Base-by-base conservation (phyloP, 2,113 vertebrate genomes). In the Rhombomys opimus region DNA sequence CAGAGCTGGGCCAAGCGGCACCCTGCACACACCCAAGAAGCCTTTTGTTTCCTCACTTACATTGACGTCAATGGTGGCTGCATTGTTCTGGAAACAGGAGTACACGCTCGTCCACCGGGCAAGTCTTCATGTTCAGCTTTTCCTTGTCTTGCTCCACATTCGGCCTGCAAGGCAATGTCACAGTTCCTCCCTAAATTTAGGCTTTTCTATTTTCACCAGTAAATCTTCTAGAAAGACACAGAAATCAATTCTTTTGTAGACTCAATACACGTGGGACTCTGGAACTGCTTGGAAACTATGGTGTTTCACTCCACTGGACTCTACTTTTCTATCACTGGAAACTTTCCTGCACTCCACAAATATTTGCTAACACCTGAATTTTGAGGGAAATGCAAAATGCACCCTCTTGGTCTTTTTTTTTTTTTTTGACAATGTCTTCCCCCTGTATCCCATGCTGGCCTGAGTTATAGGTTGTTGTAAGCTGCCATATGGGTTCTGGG, bases 41-140 rank as follows among this genome's bases (percentile, higher is more conserved):
- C 30, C 81, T 94, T 97, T 96, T 96, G 93, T 96, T 88, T 86
- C 88, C 82, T 61, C 61, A 4, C 35, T 9, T 3, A 4, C 78
- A 65, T 65, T 98, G 97, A 97, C 89, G 94, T 96, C 96, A 97
- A 20, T 52, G 72, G 87, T 23, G 70, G 78, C 89, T 70, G 38
- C 86, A 91, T 87, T 97, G 97, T 97, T 95, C 89, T 89, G 89
- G 91, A 94, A 91, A 90, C 50, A 5, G 81, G 94, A 91, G 41
- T 52, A 90, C 94, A 93, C 92, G 68, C 87, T 94, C 91, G 63
- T 54, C 73, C 90, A 23, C 35, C 87, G 20, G 52, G 0, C 35
- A 17, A 63, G 72, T 32, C 65, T 87, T 30, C 70, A 2, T 1
- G 35, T 17, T 54, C 75, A 7, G 1, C 81, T 77, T 50, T 50